phyloP scores from a whole-genome alignment of 1,140 invertebrate species.

The Luehdorfia chinensis region DNA sequence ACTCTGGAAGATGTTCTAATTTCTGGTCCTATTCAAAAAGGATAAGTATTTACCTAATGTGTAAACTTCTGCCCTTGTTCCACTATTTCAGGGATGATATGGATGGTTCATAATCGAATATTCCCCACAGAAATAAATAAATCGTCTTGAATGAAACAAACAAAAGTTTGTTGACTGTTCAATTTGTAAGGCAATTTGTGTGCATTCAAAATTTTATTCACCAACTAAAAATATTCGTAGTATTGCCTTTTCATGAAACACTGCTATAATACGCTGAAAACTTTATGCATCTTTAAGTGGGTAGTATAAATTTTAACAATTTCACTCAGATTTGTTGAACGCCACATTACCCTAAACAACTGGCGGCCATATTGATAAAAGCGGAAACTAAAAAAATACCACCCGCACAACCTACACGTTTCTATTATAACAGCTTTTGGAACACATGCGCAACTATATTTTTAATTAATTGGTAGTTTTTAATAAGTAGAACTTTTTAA shows the following conservation, averaged over 20 bases:
- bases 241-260: conserved; percentile 62
- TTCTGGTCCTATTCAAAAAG: conserved; percentile 46
- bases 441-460: conserved; percentile 1
- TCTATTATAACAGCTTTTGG: conserved; percentile 2
- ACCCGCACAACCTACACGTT: conserved; percentile 22
- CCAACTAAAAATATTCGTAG: conserved; percentile 58
- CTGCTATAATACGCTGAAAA: conserved; percentile 72
- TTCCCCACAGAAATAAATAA: conserved; percentile 56
- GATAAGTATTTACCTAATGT: conserved; percentile 67
- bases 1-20: conserved; percentile 58
- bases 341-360: conserved; percentile 78
- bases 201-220: conserved; percentile 67
- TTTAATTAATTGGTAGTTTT: conserved; percentile 10
- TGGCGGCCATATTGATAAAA: conserved; percentile 77
- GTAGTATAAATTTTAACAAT: conserved; percentile 69
- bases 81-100: conserved; percentile 64
- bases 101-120: conserved; percentile 69
- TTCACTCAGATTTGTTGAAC: conserved; percentile 74
- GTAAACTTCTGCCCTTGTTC: conserved; percentile 61
- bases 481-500: background rate
- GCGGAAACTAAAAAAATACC: conserved; percentile 48
- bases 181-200: conserved; percentile 64
- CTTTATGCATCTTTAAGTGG: conserved; percentile 71
- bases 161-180: conserved; percentile 78
- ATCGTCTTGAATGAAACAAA: conserved; percentile 72